Evolutionary conservation across 2,797 vertebrate genomes (phyloP).

Genomic region (Pipistrellus nathusii): DNA sequence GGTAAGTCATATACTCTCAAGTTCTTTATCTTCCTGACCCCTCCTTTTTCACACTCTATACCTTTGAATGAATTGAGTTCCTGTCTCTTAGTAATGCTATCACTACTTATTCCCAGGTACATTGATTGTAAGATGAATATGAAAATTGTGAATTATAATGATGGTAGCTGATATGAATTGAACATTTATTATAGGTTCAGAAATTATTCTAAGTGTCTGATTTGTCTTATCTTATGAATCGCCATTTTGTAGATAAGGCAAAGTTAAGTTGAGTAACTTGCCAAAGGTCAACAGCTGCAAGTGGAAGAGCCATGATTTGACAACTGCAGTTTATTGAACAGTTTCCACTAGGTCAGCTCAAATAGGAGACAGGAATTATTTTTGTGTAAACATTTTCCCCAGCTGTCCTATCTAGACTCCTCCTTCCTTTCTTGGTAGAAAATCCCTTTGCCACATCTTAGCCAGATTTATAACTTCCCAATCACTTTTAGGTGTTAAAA

Average conservation of each 20-base stretch:
- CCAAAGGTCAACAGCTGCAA: constrained; percentile 16
- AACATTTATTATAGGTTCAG: neutral
- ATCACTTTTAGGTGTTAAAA: neutral
- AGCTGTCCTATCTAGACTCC: neutral
- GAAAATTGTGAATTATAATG: neutral
- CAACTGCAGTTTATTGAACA: neutral
- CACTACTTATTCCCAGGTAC: neutral
- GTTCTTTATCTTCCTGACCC: neutral
- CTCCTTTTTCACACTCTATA: neutral
- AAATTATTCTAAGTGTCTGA: neutral
- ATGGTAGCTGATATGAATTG: neutral
- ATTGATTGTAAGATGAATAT: neutral
- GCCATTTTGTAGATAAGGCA: neutral
- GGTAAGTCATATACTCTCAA: neutral
- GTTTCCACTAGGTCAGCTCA: constrained; percentile 20
- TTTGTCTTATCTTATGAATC: neutral
- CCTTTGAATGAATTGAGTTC: neutral
- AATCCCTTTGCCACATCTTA: neutral
- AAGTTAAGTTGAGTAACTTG: constrained; percentile 12
- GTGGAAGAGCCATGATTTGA: constrained; percentile 6
- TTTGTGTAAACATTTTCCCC: neutral
- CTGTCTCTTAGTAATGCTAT: neutral
- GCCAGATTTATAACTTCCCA: neutral
- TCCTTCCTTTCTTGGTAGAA: neutral
- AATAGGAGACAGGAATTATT: constrained; percentile 23